Evolutionary conservation across 2,797 vertebrate species (phyloP), one percentile per base, ranked within the genome.

Genomic region (Enteromius fasciolatus): DNA sequence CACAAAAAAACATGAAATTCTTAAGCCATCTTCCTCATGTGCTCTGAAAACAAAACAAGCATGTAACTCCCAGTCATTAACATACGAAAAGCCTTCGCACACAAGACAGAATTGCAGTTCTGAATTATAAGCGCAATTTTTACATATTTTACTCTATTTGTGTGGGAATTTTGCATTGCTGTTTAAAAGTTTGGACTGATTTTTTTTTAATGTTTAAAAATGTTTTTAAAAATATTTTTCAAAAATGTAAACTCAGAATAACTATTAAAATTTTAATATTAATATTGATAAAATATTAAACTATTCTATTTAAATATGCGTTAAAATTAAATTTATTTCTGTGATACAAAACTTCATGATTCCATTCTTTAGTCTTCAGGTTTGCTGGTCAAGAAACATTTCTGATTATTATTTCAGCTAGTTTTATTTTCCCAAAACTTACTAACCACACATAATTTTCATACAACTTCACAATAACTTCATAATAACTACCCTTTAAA

Each of bases 1-100:
- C 6, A 64, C 41, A 64, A 48, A 48, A 33, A 61, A 77, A 48
- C 23, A 63, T 44, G 17, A 61, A 76, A 76, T 59, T 54, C 54
- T 76, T 76, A 31, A 46, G 36, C 48, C 74, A 44, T 76, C 74
- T 59, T 76, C 5, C 9, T 23, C 74, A 44, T 76, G 57, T 76
- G 36, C 9, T 36, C 18, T 31, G 74, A 41, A n/a, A 61, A 63
- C 74, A 76, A 44, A 44, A 76, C 74, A 52, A 68, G 31, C 48
- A n/a, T 3, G 18, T 36, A 36, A 54, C 2, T 48, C 0, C 7
- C 28, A 73, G 48, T 6, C 33, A 75, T 75, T 39, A 17, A 57
- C 72, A 39, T 57, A 57, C 41, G 72, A 77, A 46, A 64, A 46
- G 39, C 75, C 39, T 25, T 76, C 9, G 1, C 17, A 33, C 23